A percentile compares a stretch with the other conserved stretches of the same genome.
These are phyloP conservation scores for Parauchenoglanis punctatus DNA, from an alignment of 2,797 vertebrate genomes.

Conservation along the genomic window DNA sequence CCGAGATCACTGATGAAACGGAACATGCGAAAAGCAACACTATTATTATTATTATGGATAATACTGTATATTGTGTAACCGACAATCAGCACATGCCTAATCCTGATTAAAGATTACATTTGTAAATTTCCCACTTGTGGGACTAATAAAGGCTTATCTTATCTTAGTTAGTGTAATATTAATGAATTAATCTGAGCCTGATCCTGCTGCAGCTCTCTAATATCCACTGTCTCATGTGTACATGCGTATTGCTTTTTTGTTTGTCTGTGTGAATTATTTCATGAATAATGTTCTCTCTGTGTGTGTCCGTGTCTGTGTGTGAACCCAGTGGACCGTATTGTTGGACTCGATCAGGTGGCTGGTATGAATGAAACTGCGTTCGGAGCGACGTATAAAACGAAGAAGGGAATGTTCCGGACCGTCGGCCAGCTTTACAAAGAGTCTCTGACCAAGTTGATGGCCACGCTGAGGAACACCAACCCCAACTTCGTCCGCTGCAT, in stretches of 20 bases:
- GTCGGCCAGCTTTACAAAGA: conserved; percentile 99
- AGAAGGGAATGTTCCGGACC: conserved; percentile 97
- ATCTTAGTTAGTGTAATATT: neutral
- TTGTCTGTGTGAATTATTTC: conserved; percentile 22
- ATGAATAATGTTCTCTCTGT: neutral
- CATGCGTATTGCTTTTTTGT: neutral
- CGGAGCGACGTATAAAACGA: conserved; percentile 93
- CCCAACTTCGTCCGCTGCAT: conserved; percentile 98
- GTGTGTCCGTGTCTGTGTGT: conserved; percentile 18
- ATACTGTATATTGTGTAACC: too few species aligned
- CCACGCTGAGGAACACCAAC: conserved; percentile 96
- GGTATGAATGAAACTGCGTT: conserved; percentile 96
- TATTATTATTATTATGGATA: neutral
- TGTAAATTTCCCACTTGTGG: too few species aligned
- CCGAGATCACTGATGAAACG: neutral
- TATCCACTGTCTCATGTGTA: neutral
- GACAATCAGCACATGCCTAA: neutral
- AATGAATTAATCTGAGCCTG: neutral
- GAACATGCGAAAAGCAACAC: neutral
- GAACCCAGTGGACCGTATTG: conserved; percentile 90
- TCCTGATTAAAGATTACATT: neutral
- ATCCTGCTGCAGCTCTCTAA: conserved; percentile 10
- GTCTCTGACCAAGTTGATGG: conserved; percentile 95
- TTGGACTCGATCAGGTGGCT: conserved; percentile 95
- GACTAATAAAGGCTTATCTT: too few species aligned